These are phyloP conservation scores for Myotis davidii DNA, from an alignment of 2,113 vertebrate genomes.

Conservation along the genomic window DNA sequence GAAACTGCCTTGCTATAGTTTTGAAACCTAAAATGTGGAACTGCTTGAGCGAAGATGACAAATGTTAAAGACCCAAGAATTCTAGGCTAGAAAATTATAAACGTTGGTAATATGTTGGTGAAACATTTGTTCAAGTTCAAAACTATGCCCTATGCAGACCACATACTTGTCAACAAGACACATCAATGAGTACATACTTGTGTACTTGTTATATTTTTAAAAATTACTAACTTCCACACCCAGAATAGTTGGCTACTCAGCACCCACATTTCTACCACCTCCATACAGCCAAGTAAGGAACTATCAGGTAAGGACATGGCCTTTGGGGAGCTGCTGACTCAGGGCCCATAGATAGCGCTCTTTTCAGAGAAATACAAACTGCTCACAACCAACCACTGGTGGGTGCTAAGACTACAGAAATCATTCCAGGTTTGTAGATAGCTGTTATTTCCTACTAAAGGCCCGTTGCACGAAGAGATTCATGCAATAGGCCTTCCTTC, in stretches of 20 bases:
- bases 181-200: neutral
- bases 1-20: neutral
- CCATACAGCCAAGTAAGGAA: neutral
- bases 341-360: neutral
- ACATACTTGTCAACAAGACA: neutral
- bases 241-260: neutral
- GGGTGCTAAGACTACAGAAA: neutral
- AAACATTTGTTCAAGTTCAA: neutral
- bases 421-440: neutral
- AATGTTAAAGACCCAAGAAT: neutral
- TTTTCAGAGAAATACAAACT: neutral
- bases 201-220: neutral
- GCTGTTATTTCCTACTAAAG: neutral
- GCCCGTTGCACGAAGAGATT: too few relatives aligned
- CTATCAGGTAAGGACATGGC: neutral
- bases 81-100: neutral
- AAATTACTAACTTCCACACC: neutral
- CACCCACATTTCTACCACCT: neutral
- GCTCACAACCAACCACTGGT: neutral
- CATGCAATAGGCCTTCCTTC: too few relatives aligned
- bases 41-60: neutral
- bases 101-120: neutral
- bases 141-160: neutral
- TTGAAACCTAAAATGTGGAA: neutral
- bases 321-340: neutral